These are phyloP conservation scores for Lagorchestes hirsutus DNA, from an alignment of 2,797 vertebrate genomes.

Conservation along the genomic window DNA sequence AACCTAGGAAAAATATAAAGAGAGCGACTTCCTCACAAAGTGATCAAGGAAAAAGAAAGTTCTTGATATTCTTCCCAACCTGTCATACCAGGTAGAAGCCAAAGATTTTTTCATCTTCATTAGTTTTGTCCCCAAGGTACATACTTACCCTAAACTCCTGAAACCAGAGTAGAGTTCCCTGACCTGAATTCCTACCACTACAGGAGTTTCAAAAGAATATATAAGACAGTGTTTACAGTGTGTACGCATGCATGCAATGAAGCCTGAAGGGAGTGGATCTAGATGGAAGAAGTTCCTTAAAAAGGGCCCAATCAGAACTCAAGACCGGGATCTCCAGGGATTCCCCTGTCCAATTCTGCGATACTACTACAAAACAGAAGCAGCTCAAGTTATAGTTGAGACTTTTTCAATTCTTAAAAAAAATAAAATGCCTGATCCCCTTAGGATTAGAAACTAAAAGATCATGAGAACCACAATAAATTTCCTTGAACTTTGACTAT, in stretches of 20 bases:
- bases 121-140: slow-evolving; percentile 38
- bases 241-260: neutral
- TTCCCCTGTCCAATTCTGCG: slow-evolving; percentile 6
- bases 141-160: slow-evolving; percentile 35
- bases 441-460: slow-evolving; percentile 54
- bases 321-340: slow-evolving; percentile 30
- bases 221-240: neutral
- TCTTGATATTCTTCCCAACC: neutral
- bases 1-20: slow-evolving; percentile 37
- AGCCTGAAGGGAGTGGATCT: neutral
- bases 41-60: neutral
- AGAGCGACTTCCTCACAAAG: slow-evolving; percentile 1
- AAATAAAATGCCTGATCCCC: neutral
- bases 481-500: slow-evolving; percentile 46
- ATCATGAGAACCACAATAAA: slow-evolving; percentile 43
- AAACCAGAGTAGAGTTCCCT: slow-evolving; percentile 54
- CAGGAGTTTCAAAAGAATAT: slow-evolving; percentile 50
- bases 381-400: neutral
- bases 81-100: neutral
- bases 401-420: slow-evolving; percentile 28
- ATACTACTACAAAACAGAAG: neutral
- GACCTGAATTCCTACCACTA: slow-evolving; percentile 37
- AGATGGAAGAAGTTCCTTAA: slow-evolving; percentile 27
- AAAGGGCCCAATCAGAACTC: slow-evolving; percentile 32
- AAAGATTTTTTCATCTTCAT: slow-evolving; percentile 27